Conservation (phyloP, 2,888 invertebrate species). For the Microplitis deprimator region DNA sequence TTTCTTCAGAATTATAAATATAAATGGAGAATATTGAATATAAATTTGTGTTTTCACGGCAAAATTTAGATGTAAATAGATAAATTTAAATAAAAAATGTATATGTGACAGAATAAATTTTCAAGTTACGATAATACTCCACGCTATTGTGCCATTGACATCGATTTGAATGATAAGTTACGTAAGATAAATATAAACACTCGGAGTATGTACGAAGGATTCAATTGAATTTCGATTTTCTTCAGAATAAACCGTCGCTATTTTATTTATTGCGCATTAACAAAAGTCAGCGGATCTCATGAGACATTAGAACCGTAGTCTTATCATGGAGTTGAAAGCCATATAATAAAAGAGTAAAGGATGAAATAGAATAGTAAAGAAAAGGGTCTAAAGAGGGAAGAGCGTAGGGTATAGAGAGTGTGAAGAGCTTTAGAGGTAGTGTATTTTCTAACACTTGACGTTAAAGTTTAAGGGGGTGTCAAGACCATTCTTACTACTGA, state of each 20-base stretch:
- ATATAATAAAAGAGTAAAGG: not conserved
- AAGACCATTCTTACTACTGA: not conserved
- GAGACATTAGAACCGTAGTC: not conserved
- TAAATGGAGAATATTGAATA: no score
- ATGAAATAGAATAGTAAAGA: slow-evolving; percentile 9
- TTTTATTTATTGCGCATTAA: not conserved
- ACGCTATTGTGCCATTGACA: slow-evolving; percentile 56
- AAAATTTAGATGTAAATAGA: no score
- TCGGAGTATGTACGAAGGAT: not conserved
- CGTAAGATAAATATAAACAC: not conserved
- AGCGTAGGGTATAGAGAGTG: not conserved
- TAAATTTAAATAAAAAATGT: not conserved
- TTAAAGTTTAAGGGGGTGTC: not conserved
- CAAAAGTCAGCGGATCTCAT: not conserved
- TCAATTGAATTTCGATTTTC: not conserved
- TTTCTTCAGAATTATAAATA: no score
- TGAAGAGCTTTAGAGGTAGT: not conserved
- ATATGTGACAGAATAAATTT: slow-evolving; percentile 1
- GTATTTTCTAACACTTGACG: not conserved
- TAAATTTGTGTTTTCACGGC: no score
- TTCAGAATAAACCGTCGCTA: not conserved
- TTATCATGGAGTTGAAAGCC: not conserved
- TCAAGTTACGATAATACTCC: slow-evolving; percentile 38
- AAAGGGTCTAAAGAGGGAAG: slow-evolving; percentile 5
- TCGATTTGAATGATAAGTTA: slow-evolving; percentile 13